Base-by-base conservation (phyloP, 2,113 vertebrate species). In the Paraplagusia blochii region DNA sequence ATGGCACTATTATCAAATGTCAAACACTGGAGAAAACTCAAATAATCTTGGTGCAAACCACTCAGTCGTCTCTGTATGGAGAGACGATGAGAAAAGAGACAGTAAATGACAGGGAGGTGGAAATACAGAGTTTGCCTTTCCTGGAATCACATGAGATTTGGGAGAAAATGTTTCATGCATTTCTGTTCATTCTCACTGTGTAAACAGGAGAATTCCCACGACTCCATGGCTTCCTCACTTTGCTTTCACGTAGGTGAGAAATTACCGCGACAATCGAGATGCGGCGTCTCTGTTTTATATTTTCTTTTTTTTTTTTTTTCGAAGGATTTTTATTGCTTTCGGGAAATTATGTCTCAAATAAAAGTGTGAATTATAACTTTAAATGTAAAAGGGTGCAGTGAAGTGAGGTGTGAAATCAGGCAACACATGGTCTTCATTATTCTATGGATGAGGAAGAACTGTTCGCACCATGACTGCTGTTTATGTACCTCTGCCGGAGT, bases 21-120 rank as follows among this genome's bases (percentile, higher is more conserved):
- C 83, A 87, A 82, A 85, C 77, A 77, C 69, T 58, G 59, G 69
- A 77, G 80, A 72, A 81, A 86, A 87, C 84, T 86, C 74, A 82
- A 88, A 86, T 82, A 80, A 78, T 82, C 75, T 76, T 48, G 33
- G 60, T 66, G 77, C 60, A 82, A 80, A 83, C 62, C 9, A 13
- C 18, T 16, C 53, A 58, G 65, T 66, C 52, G 73, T 56, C 82
- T 54, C 69, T 75, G 44, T 81, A 79, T 87, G 80, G 79, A 82
- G 69, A 82, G 69, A 76, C 48, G 72, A 72, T 74, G 77, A 79
- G 57, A 63, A 72, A 63, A 67, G 54, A 38, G 60, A 40, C 9
- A 40, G 10, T 5, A 13, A 40, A 12, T 11, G 36, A 39, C 9
- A 39, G 7, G 22, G 22, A 29, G 22, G 22, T 29, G 22, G 22